These are phyloP conservation scores for Agelas oroides DNA, from an alignment of 37 sponge, comb jelly and placozoan genomes.

Conservation along the genomic window DNA sequence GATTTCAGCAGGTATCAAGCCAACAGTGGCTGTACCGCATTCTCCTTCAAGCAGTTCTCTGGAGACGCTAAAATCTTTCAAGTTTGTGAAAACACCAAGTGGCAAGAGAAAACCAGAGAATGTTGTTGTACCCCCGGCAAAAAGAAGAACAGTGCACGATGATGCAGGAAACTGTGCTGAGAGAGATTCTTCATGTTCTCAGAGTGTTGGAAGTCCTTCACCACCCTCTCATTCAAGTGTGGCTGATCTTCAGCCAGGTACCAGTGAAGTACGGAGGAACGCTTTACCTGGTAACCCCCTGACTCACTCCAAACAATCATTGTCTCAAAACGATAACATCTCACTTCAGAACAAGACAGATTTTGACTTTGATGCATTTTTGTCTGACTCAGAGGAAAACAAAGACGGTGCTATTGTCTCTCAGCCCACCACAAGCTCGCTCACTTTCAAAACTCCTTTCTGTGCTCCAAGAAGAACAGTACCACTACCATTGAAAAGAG, in stretches of 20 bases:
- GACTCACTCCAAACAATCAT: too few species aligned
- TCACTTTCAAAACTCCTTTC: too few species aligned
- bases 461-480: too few species aligned
- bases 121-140: background rate
- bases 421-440: too few species aligned
- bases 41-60: background rate
- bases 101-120: background rate
- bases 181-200: background rate
- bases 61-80: slow-evolving; percentile 5
- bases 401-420: background rate
- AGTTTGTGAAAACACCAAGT: background rate
- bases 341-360: background rate
- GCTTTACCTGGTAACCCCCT: too few species aligned
- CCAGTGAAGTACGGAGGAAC: too few species aligned
- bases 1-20: too few species aligned
- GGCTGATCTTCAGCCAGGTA: too few species aligned
- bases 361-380: slow-evolving; percentile 4
- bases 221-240: too few species aligned
- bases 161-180: background rate
- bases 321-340: too few species aligned
- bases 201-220: too few species aligned
- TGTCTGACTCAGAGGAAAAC: background rate
- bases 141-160: background rate
- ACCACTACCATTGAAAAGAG: background rate
- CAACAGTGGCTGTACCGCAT: background rate